Percentiles rank a stretch among this genome's conserved stretches.
phyloP scores from a whole-genome alignment of 2,113 vertebrate species.

The Oceanites oceanicus region DNA sequence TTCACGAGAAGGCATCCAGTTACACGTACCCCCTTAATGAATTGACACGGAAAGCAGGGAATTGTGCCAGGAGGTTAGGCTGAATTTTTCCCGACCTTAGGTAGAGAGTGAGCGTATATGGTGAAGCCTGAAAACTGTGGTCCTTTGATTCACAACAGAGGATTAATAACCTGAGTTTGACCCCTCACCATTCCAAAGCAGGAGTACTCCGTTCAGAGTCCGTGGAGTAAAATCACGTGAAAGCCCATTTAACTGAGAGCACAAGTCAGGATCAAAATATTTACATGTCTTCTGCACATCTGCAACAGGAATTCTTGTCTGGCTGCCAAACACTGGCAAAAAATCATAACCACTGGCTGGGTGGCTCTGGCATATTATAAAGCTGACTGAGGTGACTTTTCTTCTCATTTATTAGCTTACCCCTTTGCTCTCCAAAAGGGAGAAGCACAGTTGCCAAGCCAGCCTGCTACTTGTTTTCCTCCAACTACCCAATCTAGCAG shows the following conservation, averaged over 20 bases:
- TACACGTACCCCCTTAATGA: fast-evolving
- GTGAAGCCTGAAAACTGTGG: not conserved
- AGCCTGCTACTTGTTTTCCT: not conserved
- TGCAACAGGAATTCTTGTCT: not conserved
- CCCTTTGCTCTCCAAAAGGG: not conserved
- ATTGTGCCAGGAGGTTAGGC: not conserved
- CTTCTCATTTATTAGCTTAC: not conserved
- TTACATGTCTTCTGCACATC: not conserved
- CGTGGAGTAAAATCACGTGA: not conserved
- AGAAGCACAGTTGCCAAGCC: not conserved
- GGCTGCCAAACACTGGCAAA: not conserved
- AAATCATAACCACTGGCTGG: not conserved
- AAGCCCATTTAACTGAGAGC: not conserved
- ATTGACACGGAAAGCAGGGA: not conserved
- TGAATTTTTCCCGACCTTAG: not conserved
- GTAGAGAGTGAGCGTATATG: not conserved
- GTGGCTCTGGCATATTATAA: not conserved
- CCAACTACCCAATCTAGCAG: not conserved
- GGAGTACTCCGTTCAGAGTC: not conserved
- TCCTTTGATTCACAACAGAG: not conserved
- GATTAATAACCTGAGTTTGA: not conserved
- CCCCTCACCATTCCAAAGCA: not conserved
- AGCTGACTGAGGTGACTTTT: not conserved
- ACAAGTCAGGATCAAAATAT: constrained; percentile 17
- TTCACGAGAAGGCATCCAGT: not conserved